Conservation (phyloP, 2,113 vertebrate genomes). For the Emydura subglobosa region DNA sequence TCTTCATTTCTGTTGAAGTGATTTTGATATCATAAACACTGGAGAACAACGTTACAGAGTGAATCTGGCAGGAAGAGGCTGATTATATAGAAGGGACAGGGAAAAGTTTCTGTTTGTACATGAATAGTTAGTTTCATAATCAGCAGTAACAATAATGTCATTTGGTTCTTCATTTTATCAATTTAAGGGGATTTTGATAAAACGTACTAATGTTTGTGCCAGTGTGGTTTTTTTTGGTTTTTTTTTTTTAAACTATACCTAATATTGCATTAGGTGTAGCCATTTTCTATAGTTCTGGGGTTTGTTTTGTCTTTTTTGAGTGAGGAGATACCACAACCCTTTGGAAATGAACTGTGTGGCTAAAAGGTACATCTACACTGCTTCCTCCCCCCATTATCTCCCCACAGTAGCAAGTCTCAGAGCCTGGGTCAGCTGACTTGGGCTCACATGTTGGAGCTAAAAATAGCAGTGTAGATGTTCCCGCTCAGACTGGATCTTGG, state of each 20-base stretch:
- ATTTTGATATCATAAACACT: background rate
- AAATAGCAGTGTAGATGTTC: no score
- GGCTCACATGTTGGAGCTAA: no score
- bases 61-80: background rate
- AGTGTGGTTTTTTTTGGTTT: no score
- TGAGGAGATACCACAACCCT: background rate
- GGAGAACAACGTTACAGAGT: background rate
- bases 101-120: background rate
- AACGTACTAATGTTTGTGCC: background rate
- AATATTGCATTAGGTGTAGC: background rate
- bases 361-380: no score
- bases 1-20: background rate
- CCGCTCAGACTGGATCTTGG: no score
- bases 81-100: background rate
- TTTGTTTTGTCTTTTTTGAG: background rate
- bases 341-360: no score
- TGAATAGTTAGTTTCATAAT: background rate
- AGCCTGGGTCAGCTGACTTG: no score
- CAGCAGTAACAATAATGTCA: background rate
- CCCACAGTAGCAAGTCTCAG: no score
- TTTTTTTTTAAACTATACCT: background rate
- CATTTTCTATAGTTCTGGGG: background rate
- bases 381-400: no score
- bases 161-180: background rate
- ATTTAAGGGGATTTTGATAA: background rate